These are phyloP conservation scores for Tachina fera DNA, from an alignment of 2,888 invertebrate species.

Conservation along the genomic window DNA sequence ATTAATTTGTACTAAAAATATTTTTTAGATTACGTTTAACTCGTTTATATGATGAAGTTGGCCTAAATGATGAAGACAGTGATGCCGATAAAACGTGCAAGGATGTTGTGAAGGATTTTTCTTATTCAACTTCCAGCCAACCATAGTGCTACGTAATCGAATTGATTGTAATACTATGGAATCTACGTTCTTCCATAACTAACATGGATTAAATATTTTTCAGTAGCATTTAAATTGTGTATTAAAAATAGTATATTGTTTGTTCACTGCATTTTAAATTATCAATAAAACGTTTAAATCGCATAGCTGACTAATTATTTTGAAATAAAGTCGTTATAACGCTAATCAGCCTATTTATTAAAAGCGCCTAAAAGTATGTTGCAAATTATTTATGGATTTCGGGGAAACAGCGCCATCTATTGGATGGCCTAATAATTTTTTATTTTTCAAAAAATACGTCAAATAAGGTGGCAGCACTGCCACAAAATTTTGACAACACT, in stretches of 20 bases:
- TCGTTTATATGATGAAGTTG: slow-evolving; percentile 96
- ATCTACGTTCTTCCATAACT: slow-evolving; percentile 81
- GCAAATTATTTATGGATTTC: too few species aligned
- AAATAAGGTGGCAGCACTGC: background rate
- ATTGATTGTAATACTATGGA: slow-evolving; percentile 81
- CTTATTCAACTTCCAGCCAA: slow-evolving; percentile 91
- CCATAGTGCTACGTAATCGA: slow-evolving; percentile 85
- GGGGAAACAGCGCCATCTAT: slow-evolving; percentile 11
- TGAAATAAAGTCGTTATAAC: background rate
- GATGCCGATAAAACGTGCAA: slow-evolving; percentile 93
- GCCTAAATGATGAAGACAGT: slow-evolving; percentile 90
- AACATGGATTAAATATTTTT: slow-evolving; percentile 78
- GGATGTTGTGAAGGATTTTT: slow-evolving; percentile 96
- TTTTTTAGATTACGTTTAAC: slow-evolving; percentile 90
- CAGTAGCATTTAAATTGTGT: slow-evolving; percentile 48
- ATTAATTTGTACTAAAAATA: too few species aligned
- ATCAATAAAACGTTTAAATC: slow-evolving; percentile 34
- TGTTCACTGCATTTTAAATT: slow-evolving; percentile 46
- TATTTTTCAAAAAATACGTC: background rate
- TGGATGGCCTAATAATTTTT: background rate
- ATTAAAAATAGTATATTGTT: slow-evolving; percentile 49
- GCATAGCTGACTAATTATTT: slow-evolving; percentile 19
- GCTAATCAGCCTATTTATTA: slow-evolving; percentile 9
- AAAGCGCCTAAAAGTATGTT: background rate
- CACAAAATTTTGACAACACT: background rate